Percentiles rank a stretch among this genome's conserved stretches.
Conservation (phyloP, 2,888 invertebrate species). For the Thymelicus acteon region DNA sequence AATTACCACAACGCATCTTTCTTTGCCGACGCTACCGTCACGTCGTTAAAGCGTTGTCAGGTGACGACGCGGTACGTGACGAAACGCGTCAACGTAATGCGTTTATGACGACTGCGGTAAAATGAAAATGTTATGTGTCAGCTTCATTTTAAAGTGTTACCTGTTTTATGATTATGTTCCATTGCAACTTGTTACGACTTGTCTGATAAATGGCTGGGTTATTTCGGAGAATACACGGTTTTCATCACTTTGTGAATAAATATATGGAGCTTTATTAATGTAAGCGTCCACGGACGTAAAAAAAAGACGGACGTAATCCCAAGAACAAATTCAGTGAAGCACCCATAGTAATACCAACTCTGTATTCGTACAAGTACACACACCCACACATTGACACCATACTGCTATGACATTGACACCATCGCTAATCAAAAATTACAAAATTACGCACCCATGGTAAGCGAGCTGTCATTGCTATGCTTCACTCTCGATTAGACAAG, state of each 20-base stretch:
- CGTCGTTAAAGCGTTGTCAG: slow-evolving; percentile 26
- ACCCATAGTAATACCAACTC: no score
- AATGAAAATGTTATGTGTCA: slow-evolving; percentile 29
- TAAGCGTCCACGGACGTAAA: no score
- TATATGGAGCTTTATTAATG: no score
- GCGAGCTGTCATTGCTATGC: no score
- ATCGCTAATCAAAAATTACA: no score
- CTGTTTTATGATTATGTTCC: slow-evolving; percentile 7
- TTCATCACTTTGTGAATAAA: background rate
- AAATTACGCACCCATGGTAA: no score
- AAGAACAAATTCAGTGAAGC: no score
- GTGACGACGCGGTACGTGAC: slow-evolving; percentile 35
- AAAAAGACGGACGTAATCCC: no score
- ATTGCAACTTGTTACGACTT: slow-evolving; percentile 1
- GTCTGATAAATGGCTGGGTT: background rate
- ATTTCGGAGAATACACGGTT: slow-evolving; percentile 6
- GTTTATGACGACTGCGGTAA: slow-evolving; percentile 33
- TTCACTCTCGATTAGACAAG: no score
- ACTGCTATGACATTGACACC: no score
- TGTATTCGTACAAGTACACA: no score
- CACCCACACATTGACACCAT: no score
- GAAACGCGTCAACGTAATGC: slow-evolving; percentile 25
- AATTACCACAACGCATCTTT: background rate
- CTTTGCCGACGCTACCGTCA: slow-evolving; percentile 13
- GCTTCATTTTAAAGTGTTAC: slow-evolving; percentile 17